phyloP scores from a whole-genome alignment of 2,113 vertebrate species.

The human region GRCh38 chr11:5612001-5612500 shows the following conservation, averaged over 20 bases:
- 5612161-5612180: slow-evolving; percentile 13
- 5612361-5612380: background rate
- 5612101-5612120: background rate
- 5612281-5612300: background rate
- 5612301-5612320: background rate
- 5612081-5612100: background rate
- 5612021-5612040: slow-evolving; percentile 2
- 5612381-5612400: background rate
- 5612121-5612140: background rate
- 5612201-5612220: background rate
- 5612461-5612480: background rate
- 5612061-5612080: background rate
- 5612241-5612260: background rate
- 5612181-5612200: background rate
- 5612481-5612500: background rate
- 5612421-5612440: background rate
- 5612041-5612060: background rate
- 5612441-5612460: background rate
- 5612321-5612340: slow-evolving; percentile 26
- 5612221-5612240: slow-evolving; percentile 1
- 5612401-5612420: background rate
- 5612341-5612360: background rate
- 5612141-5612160: background rate
- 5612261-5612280: background rate
- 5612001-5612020: background rate